Conservation (phyloP, 1,140 invertebrate genomes). For the Chironomus striatipennis region DNA sequence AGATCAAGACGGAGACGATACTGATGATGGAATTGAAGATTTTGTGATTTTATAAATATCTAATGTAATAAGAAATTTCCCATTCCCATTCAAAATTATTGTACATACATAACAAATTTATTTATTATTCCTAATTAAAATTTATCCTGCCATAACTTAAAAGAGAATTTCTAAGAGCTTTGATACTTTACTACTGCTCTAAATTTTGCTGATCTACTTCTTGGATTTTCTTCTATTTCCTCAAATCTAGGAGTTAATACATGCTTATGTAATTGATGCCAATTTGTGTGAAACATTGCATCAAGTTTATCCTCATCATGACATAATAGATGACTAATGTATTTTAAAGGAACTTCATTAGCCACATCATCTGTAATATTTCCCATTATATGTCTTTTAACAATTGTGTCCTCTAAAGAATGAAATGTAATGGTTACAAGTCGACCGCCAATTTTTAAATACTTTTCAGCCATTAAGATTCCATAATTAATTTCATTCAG, state of each 20-base stretch:
- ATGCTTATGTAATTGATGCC: conserved; percentile 74
- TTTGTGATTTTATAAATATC: conserved; percentile 52
- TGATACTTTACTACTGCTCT: conserved; percentile 66
- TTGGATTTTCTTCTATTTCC: conserved; percentile 71
- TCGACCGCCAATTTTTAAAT: conserved; percentile 66
- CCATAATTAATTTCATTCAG: conserved; percentile 92
- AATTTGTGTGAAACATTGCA: conserved; percentile 52
- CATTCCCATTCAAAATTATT: neutral
- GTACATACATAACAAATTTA: neutral
- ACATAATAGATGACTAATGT: conserved; percentile 46
- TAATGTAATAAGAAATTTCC: neutral
- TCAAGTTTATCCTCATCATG: conserved; percentile 51
- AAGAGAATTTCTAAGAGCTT: neutral
- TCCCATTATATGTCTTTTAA: conserved; percentile 80
- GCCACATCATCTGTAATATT: conserved; percentile 58
- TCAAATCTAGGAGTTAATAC: conserved; percentile 61
- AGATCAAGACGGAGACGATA: conserved; percentile 47
- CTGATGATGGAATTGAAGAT: conserved; percentile 63
- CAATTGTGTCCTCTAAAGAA: conserved; percentile 89
- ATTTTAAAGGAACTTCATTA: conserved; percentile 58
- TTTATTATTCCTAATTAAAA: neutral
- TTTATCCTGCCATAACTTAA: neutral
- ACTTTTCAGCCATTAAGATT: conserved; percentile 65
- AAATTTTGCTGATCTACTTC: conserved; percentile 80
- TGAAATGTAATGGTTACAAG: conserved; percentile 83